phyloP scores from a whole-genome alignment of 2,888 invertebrate genomes.

The Holacanthella duospinosa region DNA sequence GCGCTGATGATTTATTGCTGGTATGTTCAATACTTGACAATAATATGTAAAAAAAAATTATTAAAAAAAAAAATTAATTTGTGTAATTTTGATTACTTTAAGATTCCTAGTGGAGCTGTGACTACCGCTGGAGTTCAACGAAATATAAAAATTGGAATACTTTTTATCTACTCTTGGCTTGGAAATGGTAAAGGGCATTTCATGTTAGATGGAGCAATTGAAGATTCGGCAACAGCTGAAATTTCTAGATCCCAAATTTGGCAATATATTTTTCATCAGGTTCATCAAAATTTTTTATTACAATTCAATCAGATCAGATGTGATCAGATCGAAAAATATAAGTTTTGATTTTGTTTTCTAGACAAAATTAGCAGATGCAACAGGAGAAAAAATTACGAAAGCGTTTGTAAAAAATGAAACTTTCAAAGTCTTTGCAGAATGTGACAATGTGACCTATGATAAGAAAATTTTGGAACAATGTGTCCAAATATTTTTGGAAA shows the following conservation, averaged over 20 bases:
- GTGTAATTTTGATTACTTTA: too few relatives aligned
- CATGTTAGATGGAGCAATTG: conserved; percentile 53
- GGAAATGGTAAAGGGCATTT: conserved; percentile 55
- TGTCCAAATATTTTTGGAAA: conserved; percentile 50
- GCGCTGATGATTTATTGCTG: conserved; percentile 47
- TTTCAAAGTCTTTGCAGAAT: conserved; percentile 41
- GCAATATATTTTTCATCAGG: conserved; percentile 60
- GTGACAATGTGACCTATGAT: neutral
- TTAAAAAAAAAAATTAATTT: too few relatives aligned
- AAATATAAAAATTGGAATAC: conserved; percentile 55
- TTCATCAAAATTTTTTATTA: conserved; percentile 38
- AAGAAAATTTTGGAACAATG: conserved; percentile 38
- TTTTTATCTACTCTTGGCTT: conserved; percentile 60
- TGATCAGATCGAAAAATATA: too few relatives aligned
- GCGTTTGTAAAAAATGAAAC: conserved; percentile 46
- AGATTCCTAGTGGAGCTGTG: conserved; percentile 53
- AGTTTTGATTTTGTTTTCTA: conserved; percentile 39
- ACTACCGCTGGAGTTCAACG: conserved; percentile 53
- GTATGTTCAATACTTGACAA: too few relatives aligned
- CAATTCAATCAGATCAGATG: too few relatives aligned
- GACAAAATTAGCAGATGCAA: conserved; percentile 49
- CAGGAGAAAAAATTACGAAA: conserved; percentile 44
- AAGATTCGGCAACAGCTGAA: conserved; percentile 65
- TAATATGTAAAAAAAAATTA: too few relatives aligned
- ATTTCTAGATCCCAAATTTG: conserved; percentile 61